Evolutionary conservation across 2,113 vertebrate genomes (phyloP), one percentile per base, ranked within the genome.

Genomic region (Corythornis vintsioides): DNA sequence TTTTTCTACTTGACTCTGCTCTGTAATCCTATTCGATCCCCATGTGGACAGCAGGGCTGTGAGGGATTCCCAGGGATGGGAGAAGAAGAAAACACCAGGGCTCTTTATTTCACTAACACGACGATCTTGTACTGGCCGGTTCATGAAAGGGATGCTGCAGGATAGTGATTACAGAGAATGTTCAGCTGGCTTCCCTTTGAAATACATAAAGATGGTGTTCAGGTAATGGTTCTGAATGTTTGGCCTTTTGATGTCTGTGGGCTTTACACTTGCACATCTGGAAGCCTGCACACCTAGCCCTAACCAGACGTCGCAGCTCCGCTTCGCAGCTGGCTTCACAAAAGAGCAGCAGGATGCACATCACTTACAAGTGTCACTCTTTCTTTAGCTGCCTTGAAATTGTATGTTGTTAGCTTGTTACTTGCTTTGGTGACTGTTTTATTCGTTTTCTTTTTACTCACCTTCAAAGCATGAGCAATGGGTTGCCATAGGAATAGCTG

Each of bases 151-250:
- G 89, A 64, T 66, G 93, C 26, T 82, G 71, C 77, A 86, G 55
- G 95, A 57, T 31, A 29, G 80, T 98, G 97, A 98, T 98, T 97
- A 98, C 88, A 98, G 97, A 94, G 96, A 93, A 67, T 94, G 87
- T 81, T 90, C 81, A 61, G 47, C 80, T 87, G 93, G 11, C 90
- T 96, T 95, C 61, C 89, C 96, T 98, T 98, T 98, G 97, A 98
- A 98, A 97, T 90, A 12, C 92, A 75, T 18, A 75, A 91, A 93
- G 96, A 81, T 94, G 73, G 90, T 74, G 90, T 48, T 78, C 95
- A 96, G 97, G 95, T 95, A 40, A 92, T 74, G 94, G 86, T 74
- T 95, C 86, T 74, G 92, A 50, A 64, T 61, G 84, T 57, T 38
- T 50, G 35, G 4, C 75, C 78, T 94, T 98, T 97, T 98, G 97